Conservation (phyloP, 2,113 vertebrate genomes). For the Gymnarchus niloticus region DNA sequence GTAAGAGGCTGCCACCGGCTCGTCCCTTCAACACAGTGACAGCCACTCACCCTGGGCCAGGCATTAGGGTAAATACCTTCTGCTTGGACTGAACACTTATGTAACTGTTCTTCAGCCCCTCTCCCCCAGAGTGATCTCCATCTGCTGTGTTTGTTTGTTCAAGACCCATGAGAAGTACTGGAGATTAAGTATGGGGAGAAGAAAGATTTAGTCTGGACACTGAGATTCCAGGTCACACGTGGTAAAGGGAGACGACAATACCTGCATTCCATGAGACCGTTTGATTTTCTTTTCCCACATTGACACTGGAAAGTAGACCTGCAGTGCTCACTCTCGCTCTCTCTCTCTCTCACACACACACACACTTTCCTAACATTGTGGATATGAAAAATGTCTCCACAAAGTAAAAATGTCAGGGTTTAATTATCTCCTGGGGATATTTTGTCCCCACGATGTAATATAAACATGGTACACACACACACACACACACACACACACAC, state of each 20-base stretch:
- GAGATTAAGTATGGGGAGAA: conserved; percentile 15
- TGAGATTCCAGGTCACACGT: not conserved
- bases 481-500: not conserved
- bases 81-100: conserved; percentile 32
- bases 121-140: conserved; percentile 32
- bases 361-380: too few relatives aligned
- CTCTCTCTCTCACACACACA: too few relatives aligned
- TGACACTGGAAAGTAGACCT: not conserved
- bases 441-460: too few relatives aligned
- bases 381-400: too few relatives aligned
- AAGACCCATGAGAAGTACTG: conserved; percentile 27
- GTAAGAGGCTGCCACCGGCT: not conserved
- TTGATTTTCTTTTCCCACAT: not conserved
- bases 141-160: conserved; percentile 34
- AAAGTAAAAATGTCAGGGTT: too few relatives aligned
- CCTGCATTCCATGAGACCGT: not conserved
- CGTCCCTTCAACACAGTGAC: conserved; percentile 12
- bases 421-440: too few relatives aligned
- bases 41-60: conserved; percentile 13
- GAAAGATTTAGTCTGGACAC: conserved; percentile 1
- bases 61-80: conserved; percentile 26
- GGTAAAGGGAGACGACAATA: not conserved
- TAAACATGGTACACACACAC: too few relatives aligned
- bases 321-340: not conserved
- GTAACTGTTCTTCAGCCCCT: conserved; percentile 29